These are phyloP conservation scores for Pyrgilauda ruficollis DNA, from an alignment of 2,113 vertebrate species.

Conservation along the genomic window DNA sequence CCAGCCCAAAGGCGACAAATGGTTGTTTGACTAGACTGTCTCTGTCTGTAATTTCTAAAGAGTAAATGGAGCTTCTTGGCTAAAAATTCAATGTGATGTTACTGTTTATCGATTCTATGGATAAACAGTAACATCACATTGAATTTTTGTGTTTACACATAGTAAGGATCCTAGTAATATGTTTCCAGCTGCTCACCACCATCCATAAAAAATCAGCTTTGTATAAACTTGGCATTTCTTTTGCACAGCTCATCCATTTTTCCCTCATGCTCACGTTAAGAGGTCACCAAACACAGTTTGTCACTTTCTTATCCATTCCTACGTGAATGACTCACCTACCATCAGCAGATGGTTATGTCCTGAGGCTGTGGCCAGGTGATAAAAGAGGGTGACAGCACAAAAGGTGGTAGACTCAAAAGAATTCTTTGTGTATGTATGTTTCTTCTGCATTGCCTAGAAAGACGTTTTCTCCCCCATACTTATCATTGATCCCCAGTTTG, in stretches of 20 bases:
- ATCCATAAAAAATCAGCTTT: constrained; percentile 50
- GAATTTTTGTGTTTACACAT: constrained; percentile 25
- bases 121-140: too few species aligned
- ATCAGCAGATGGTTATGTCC: background rate
- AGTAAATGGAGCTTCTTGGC: constrained; percentile 12
- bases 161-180: constrained; percentile 28
- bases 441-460: background rate
- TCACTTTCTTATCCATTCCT: background rate
- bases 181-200: constrained; percentile 63
- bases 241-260: constrained; percentile 39
- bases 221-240: constrained; percentile 50
- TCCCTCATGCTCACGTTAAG: background rate
- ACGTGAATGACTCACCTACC: background rate
- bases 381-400: background rate
- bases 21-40: background rate
- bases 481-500: background rate
- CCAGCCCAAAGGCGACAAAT: background rate
- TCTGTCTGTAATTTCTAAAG: background rate
- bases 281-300: background rate
- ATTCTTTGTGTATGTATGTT: background rate
- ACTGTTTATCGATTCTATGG: constrained; percentile 5
- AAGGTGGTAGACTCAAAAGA: background rate
- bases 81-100: background rate
- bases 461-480: background rate
- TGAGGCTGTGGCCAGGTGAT: background rate